Evolutionary conservation across 2,113 vertebrate species (phyloP).

Genomic region (Podilymbus podiceps): DNA sequence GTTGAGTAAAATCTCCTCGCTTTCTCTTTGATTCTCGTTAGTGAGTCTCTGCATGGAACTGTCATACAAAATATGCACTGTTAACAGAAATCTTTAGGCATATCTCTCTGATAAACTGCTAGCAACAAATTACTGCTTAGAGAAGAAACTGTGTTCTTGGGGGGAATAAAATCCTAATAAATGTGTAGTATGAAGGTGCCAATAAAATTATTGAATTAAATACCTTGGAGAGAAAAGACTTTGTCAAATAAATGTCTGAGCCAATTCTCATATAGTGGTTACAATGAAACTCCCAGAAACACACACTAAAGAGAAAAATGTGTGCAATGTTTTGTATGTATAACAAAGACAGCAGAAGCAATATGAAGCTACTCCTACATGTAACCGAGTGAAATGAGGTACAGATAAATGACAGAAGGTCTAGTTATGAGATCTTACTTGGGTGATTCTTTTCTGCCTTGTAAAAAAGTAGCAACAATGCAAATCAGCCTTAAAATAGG

Average conservation of each 20-base stretch:
- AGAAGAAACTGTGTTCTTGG: background rate
- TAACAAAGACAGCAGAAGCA: background rate
- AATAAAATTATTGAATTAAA: conserved; percentile 15
- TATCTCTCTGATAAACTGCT: background rate
- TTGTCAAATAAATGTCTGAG: background rate
- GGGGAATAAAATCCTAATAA: background rate
- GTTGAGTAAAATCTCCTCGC: background rate
- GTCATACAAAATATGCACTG: background rate
- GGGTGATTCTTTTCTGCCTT: background rate
- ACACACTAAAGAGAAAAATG: background rate
- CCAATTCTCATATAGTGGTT: background rate
- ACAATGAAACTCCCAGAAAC: background rate
- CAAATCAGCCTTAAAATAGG: background rate
- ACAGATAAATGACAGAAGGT: background rate
- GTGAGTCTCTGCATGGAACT: background rate
- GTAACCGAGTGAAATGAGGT: background rate
- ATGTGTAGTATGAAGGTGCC: background rate
- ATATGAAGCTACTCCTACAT: background rate
- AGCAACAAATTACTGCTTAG: background rate
- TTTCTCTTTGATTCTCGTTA: rapidly evolving
- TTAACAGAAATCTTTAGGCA: background rate
- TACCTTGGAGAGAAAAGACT: background rate
- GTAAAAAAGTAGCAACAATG: background rate
- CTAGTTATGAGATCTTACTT: background rate
- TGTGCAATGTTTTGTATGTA: background rate